These are phyloP conservation scores for Phyto melanocephala DNA, from an alignment of 2,888 invertebrate species.

Conservation along the genomic window DNA sequence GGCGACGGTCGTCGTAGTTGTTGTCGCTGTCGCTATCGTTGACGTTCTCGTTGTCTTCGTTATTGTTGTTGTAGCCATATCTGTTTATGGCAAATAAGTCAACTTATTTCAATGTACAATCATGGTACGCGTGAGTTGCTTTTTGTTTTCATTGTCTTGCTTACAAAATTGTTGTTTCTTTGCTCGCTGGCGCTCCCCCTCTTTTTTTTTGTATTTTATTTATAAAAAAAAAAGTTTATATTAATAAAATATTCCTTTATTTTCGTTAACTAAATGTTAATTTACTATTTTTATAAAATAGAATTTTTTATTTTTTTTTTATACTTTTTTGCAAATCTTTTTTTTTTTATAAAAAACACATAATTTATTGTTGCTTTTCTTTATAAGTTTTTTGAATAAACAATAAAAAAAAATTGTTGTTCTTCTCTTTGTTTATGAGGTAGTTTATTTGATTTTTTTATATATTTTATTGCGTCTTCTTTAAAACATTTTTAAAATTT, in stretches of 20 bases:
- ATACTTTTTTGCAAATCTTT: no score
- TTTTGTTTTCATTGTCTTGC: slow-evolving; percentile 19
- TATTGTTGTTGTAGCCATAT: slow-evolving; percentile 10
- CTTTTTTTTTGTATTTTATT: not conserved
- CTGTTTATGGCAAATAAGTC: slow-evolving; percentile 33
- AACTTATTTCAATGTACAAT: slow-evolving; percentile 23
- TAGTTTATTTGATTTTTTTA: slow-evolving; percentile 27
- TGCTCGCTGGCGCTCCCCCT: slow-evolving; percentile 51
- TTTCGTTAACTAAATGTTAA: slow-evolving; percentile 31
- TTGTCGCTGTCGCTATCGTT: slow-evolving; percentile 27
- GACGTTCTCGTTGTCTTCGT: slow-evolving; percentile 28
- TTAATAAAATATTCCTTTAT: not conserved
- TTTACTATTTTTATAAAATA: slow-evolving; percentile 30
- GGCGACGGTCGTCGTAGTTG: slow-evolving; percentile 59
- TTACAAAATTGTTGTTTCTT: slow-evolving; percentile 36
- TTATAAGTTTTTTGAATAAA: not conserved
- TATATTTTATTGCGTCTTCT: slow-evolving; percentile 39
- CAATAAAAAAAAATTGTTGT: slow-evolving; percentile 1
- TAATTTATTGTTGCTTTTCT: slow-evolving; percentile 46
- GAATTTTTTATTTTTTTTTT: not conserved
- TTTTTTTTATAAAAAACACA: no score
- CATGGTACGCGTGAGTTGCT: slow-evolving; percentile 58
- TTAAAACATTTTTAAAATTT: slow-evolving; percentile 12
- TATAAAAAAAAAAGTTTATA: slow-evolving; percentile 19
- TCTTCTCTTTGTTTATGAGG: slow-evolving; percentile 28